These are phyloP conservation scores for Drosophila emarginata DNA, from an alignment of 2,888 invertebrate species.

Conservation along the genomic window DNA sequence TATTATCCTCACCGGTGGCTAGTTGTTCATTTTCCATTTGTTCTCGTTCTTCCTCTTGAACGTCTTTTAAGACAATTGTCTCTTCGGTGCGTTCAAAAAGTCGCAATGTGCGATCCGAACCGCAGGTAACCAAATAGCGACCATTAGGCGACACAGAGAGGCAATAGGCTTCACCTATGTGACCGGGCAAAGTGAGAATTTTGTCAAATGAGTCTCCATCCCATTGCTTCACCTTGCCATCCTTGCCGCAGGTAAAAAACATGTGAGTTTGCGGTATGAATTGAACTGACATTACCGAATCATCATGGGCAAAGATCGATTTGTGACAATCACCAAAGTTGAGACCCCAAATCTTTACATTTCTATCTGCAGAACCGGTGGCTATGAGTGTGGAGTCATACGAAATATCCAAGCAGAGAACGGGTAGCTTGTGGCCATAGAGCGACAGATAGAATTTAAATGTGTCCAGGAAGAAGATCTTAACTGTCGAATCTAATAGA, in stretches of 20 bases:
- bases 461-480: conserved; percentile 96
- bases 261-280: conserved; percentile 96
- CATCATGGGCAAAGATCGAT: conserved; percentile 97
- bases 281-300: conserved; percentile 93
- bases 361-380: conserved; percentile 97
- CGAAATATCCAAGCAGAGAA: conserved; percentile 95
- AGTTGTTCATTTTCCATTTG: conserved; percentile 87
- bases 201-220: conserved; percentile 96
- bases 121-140: conserved; percentile 89
- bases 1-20: conserved; percentile 88
- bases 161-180: conserved; percentile 90
- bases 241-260: conserved; percentile 96
- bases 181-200: conserved; percentile 92
- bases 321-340: conserved; percentile 99
- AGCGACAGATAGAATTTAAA: conserved; percentile 97
- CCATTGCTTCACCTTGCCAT: conserved; percentile 98
- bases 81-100: conserved; percentile 94
- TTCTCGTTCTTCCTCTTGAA: conserved; percentile 92
- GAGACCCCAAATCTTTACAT: conserved; percentile 98
- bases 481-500: conserved; percentile 95
- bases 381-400: conserved; percentile 93
- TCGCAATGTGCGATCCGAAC: conserved; percentile 93
- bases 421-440: conserved; percentile 98
- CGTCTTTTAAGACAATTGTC: conserved; percentile 95
- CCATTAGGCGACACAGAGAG: conserved; percentile 92